Conservation (phyloP, 2,113 vertebrate species). For the Triplophysa dalaica region DNA sequence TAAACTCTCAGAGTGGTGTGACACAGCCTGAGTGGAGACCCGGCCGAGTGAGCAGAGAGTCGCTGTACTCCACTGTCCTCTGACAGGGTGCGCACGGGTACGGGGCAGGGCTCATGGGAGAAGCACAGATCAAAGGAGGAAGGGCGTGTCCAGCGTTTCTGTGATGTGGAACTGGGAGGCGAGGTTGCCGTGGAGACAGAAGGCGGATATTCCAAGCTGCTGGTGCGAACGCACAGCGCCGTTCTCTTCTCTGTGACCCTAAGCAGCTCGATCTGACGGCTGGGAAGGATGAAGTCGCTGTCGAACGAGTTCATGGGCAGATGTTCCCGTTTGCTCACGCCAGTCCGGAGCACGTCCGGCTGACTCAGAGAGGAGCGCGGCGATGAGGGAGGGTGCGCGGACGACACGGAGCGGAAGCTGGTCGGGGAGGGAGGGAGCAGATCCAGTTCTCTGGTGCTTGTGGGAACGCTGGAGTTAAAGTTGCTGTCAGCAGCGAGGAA, state of each 20-base stretch:
- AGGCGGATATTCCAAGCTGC: conserved; percentile 86
- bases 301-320: conserved; percentile 69
- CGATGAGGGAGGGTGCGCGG: conserved; percentile 55
- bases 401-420: conserved; percentile 12
- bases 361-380: conserved; percentile 65
- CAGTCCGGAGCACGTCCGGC: conserved; percentile 81
- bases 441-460: conserved; percentile 86
- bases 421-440: conserved; percentile 74
- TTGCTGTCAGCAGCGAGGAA: conserved; percentile 89
- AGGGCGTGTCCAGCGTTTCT: conserved; percentile 72
- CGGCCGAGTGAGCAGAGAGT: conserved; percentile 67
- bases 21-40: conserved; percentile 67
- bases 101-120: conserved; percentile 52
- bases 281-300: conserved; percentile 88
- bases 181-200: conserved; percentile 52
- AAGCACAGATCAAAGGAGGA: conserved; percentile 81
- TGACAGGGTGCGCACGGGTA: conserved; percentile 69
- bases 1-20: conserved; percentile 80
- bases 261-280: conserved; percentile 86
- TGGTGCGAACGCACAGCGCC: conserved; percentile 87
- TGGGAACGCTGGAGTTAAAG: conserved; percentile 85
- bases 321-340: conserved; percentile 58
- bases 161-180: conserved; percentile 58
- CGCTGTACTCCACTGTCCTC: conserved; percentile 79
- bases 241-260: conserved; percentile 88